A percentile compares a stretch with the other conserved stretches of the same genome.
These are phyloP conservation scores for Tenrec ecaudatus DNA, from an alignment of 2,113 vertebrate genomes.

Conservation along the genomic window DNA sequence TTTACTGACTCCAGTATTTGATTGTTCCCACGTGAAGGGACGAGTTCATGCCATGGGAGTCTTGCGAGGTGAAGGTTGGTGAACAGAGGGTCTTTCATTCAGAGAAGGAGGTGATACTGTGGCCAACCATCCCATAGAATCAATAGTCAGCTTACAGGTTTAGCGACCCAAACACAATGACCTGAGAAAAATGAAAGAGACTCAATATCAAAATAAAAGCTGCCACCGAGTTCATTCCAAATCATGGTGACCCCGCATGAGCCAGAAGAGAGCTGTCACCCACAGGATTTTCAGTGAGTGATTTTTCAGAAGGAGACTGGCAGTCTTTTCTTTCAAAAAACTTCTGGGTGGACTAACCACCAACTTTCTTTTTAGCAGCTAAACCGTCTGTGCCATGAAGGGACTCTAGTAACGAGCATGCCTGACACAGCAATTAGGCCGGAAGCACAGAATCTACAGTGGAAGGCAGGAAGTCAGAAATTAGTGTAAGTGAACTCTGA, in stretches of 20 bases:
- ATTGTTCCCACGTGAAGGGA: slow-evolving; percentile 22
- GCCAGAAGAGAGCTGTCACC: not conserved
- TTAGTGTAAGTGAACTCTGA: not conserved
- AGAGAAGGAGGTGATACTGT: not conserved
- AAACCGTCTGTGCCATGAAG: not conserved
- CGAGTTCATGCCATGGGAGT: not conserved
- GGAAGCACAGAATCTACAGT: not conserved
- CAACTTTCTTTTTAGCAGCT: not conserved
- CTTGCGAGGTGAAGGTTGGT: not conserved
- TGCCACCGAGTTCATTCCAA: not conserved
- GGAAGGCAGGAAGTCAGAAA: not conserved
- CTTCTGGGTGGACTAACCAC: not conserved
- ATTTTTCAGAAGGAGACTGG: not conserved
- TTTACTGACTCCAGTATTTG: slow-evolving; percentile 10
- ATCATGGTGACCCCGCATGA: not conserved
- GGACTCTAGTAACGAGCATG: not conserved
- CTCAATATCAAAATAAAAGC: not conserved
- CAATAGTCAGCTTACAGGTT: not conserved
- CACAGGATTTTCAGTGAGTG: not conserved
- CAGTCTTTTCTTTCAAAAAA: not conserved
- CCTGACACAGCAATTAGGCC: not conserved
- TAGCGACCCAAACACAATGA: not conserved
- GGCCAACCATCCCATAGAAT: not conserved
- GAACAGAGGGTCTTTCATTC: not conserved
- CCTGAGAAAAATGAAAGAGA: not conserved